phyloP scores from a whole-genome alignment of 2,888 invertebrate genomes.

The Ceratothoa steindachneri region DNA sequence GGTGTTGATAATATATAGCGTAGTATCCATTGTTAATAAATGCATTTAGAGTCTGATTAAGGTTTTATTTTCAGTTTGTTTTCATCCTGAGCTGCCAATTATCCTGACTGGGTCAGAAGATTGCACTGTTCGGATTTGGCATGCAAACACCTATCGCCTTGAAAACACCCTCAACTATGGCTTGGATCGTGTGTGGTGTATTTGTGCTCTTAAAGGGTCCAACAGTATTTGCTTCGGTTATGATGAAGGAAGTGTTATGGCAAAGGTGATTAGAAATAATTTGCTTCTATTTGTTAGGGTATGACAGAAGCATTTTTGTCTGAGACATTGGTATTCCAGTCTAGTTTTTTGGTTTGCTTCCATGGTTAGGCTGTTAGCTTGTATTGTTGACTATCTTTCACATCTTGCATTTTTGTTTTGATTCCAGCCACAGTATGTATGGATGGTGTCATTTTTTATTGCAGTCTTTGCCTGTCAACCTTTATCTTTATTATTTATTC shows the following conservation, averaged over 20 bases:
- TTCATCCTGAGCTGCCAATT: constrained; percentile 96
- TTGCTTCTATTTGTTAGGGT: no score
- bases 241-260: constrained; percentile 92
- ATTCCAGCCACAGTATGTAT: no score
- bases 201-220: constrained; percentile 71
- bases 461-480: no score
- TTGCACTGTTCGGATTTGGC: constrained; percentile 96
- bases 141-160: constrained; percentile 93
- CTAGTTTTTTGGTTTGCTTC: not conserved
- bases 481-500: no score
- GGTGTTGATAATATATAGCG: no score
- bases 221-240: constrained; percentile 97
- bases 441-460: no score
- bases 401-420: no score
- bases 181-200: constrained; percentile 87
- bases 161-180: constrained; percentile 97
- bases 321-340: no score
- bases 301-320: no score
- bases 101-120: constrained; percentile 96
- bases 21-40: no score
- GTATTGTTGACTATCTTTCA: no score
- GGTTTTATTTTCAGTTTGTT: constrained; percentile 56
- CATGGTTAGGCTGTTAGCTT: not conserved
- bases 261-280: constrained; percentile 61
- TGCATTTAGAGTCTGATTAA: no score